A percentile compares a stretch with the other conserved stretches of the same genome.
Evolutionary conservation across 2,797 vertebrate genomes (phyloP).

Genomic region (Epinephelus awoara): DNA sequence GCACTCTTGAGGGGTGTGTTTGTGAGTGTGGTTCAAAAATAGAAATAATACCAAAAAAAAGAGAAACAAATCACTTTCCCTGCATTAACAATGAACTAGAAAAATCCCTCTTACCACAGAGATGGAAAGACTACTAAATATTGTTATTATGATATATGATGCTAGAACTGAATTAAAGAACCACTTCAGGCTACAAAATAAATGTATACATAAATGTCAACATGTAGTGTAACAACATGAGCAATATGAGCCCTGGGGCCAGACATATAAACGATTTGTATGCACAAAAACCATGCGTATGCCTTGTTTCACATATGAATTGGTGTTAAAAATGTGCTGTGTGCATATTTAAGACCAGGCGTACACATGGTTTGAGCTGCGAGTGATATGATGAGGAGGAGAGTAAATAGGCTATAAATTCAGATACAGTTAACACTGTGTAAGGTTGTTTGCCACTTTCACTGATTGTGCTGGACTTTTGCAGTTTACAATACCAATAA

Average conservation of each 20-base stretch:
- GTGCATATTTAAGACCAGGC: too few species aligned
- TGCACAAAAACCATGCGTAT: background rate
- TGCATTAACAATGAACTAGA: background rate
- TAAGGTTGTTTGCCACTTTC: too few species aligned
- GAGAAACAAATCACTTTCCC: background rate
- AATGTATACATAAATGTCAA: background rate
- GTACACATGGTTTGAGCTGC: too few species aligned
- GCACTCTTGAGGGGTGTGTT: background rate
- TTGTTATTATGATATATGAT: too few species aligned
- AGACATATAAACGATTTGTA: background rate
- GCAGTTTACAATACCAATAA: too few species aligned
- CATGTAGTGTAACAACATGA: background rate
- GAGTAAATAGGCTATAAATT: too few species aligned
- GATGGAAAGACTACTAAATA: background rate
- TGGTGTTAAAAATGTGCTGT: too few species aligned
- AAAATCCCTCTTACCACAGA: background rate
- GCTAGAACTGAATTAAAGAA: too few species aligned
- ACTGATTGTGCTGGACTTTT: too few species aligned
- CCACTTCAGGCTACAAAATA: too few species aligned
- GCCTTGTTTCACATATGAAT: background rate
- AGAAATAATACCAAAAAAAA: background rate
- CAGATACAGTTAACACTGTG: too few species aligned
- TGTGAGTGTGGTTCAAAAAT: background rate
- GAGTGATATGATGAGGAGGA: too few species aligned
- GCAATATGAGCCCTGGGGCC: background rate